A percentile compares a stretch with the other conserved stretches of the same genome.
phyloP scores from a whole-genome alignment of 2,888 invertebrate genomes.

The Geophilus truncorum region DNA sequence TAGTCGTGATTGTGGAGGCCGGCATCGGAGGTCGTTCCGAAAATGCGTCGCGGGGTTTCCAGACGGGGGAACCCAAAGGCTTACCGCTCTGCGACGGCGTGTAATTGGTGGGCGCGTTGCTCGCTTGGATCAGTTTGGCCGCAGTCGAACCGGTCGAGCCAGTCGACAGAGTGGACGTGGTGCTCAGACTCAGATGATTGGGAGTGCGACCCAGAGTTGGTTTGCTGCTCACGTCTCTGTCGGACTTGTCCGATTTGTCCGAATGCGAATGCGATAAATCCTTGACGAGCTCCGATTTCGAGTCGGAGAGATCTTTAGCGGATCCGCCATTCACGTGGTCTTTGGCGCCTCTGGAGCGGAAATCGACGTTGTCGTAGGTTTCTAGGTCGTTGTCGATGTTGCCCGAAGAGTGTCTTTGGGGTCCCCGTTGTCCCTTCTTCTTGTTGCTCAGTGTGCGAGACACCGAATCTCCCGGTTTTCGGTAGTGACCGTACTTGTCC shows the following conservation, averaged over 20 bases:
- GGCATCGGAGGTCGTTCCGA: slow-evolving; percentile 50
- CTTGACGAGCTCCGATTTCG: slow-evolving; percentile 45
- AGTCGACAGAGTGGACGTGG: slow-evolving; percentile 87
- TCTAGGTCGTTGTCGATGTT: slow-evolving; percentile 74
- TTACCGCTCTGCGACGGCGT: slow-evolving; percentile 57
- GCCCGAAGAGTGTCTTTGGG: slow-evolving; percentile 74
- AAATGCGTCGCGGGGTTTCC: slow-evolving; percentile 79
- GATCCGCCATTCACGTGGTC: slow-evolving; percentile 43
- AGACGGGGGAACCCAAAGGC: slow-evolving; percentile 89
- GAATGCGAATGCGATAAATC: slow-evolving; percentile 39
- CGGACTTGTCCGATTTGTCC: slow-evolving; percentile 39
- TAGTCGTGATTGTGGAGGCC: slow-evolving; percentile 1
- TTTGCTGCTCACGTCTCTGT: slow-evolving; percentile 43
- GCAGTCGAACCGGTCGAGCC: slow-evolving; percentile 85
- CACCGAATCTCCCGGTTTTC: slow-evolving; percentile 55
- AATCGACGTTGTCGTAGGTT: slow-evolving; percentile 50
- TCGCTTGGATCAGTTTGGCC: slow-evolving; percentile 86
- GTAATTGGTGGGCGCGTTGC: slow-evolving; percentile 86
- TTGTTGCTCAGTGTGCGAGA: slow-evolving; percentile 78
- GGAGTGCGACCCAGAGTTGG: slow-evolving; percentile 79
- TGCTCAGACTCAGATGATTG: slow-evolving; percentile 87
- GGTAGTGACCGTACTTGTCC: slow-evolving; percentile 35
- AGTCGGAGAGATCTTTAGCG: slow-evolving; percentile 39
- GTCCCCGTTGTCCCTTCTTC: slow-evolving; percentile 64
- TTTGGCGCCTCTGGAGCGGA: slow-evolving; percentile 76